Percentiles rank a stretch among this genome's conserved stretches.
Evolutionary conservation across 2,888 invertebrate species (phyloP).

Genomic region (Hartigia nigra): DNA sequence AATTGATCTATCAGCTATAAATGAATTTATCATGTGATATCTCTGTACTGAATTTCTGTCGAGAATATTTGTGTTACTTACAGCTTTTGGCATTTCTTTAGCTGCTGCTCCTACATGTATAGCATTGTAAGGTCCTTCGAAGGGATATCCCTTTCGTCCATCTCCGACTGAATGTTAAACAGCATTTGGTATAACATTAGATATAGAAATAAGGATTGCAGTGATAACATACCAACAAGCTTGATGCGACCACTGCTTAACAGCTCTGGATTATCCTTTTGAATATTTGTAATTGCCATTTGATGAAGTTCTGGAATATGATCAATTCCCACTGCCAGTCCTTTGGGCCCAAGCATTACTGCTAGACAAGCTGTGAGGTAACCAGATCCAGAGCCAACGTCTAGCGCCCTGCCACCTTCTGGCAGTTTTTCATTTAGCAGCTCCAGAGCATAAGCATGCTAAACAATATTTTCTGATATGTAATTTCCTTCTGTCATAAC

Average conservation of each 20-base stretch:
- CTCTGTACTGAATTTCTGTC: neutral
- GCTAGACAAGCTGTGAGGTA: constrained; percentile 94
- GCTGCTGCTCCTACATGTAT: constrained; percentile 96
- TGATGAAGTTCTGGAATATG: constrained; percentile 87
- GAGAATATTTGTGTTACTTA: constrained; percentile 64
- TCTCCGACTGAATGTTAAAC: constrained; percentile 77
- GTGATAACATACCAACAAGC: constrained; percentile 72
- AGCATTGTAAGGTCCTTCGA: constrained; percentile 86
- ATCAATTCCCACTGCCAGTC: constrained; percentile 86
- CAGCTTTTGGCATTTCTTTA: constrained; percentile 78
- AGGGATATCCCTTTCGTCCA: constrained; percentile 82
- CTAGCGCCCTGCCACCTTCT: constrained; percentile 83
- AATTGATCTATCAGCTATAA: constrained; percentile 82
- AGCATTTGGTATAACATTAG: neutral
- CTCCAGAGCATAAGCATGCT: constrained; percentile 95
- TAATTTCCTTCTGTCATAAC: neutral
- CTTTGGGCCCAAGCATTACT: constrained; percentile 79
- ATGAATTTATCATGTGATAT: neutral
- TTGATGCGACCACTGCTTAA: constrained; percentile 76
- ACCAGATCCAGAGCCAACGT: constrained; percentile 95
- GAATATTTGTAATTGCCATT: constrained; percentile 81
- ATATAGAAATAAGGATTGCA: neutral
- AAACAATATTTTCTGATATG: constrained; percentile 35
- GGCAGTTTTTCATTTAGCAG: constrained; percentile 80
- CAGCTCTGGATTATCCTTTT: constrained; percentile 77